Evolutionary conservation across 2,113 vertebrate genomes (phyloP), one percentile per base, ranked within the genome.

Genomic region (Heterochromis multidens): DNA sequence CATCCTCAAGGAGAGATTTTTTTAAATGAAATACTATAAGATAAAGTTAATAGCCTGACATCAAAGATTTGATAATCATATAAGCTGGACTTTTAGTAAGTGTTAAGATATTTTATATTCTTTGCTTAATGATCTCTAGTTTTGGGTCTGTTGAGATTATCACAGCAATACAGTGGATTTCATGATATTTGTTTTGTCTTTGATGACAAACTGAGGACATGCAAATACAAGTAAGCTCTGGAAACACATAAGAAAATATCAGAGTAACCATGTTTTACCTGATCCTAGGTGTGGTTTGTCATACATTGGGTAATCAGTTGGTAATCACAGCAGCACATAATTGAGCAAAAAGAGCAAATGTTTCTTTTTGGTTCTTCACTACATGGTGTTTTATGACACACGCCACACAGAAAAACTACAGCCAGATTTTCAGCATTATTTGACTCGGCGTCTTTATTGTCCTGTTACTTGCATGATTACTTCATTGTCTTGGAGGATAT

Each of bases 381-480:
- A 63, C 81, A 77, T 57, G 61, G 33, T 4, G 4, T 31, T 79
- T 79, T 40, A 23, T 49, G n/a, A 67, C 11, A 63, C 46, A 81
- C 29, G 0, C 27, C 25, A 27, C 7, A 59, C 21, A 40, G 7
- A 70, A n/a, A 76, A 60, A 83, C 7, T 4, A 4, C n/a, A 49
- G 21, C 9, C 4, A 31, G 3, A 54, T 78, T 35, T 67, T 4
- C n/a, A 62, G 1, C 13, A 4, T 29, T 67, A 4, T 90, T 60
- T 78, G 29, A 85, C 46, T 60, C 14, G 23, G 70, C 29, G 25
- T 89, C 61, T 80, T 70, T 65, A 37, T 80, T 77, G 63, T 87
- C 21, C 77, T 86, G n/a, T 85, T 72, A 77, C 4, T 72, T 93
- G 93, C 93, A 93, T 94, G 93, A 77, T 81, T 72, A 83, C n/a